These are phyloP conservation scores for Boleophthalmus pectinirostris DNA, from an alignment of 2,113 vertebrate genomes.

Conservation along the genomic window DNA sequence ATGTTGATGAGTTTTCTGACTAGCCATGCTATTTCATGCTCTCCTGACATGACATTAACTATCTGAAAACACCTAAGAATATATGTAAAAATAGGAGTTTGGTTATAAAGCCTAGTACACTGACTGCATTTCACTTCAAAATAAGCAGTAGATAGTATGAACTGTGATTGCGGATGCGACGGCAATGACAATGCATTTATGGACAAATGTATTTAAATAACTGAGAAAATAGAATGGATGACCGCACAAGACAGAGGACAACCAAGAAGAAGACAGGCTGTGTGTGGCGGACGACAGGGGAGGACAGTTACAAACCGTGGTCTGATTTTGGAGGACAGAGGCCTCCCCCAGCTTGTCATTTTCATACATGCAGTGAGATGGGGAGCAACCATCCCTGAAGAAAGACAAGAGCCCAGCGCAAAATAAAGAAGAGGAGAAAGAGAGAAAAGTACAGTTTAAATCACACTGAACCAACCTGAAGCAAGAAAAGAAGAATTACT, in stretches of 20 bases:
- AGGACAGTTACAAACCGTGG: constrained; percentile 98
- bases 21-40: constrained; percentile 66
- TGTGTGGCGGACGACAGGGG: constrained; percentile 52
- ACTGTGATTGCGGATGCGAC: constrained; percentile 42
- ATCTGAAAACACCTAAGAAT: constrained; percentile 15
- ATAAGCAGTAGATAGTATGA: constrained; percentile 11
- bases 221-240: constrained; percentile 84
- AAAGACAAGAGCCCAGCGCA: constrained; percentile 72
- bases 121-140: constrained; percentile 27
- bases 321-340: constrained; percentile 99
- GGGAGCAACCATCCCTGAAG: constrained; percentile 98
- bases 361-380: constrained; percentile 98
- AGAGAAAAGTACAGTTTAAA: constrained; percentile 88
- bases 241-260: constrained; percentile 74
- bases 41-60: constrained; percentile 27
- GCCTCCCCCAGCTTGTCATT: constrained; percentile 99
- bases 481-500: constrained; percentile 87
- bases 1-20: constrained; percentile 36
- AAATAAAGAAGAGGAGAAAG: constrained; percentile 61
- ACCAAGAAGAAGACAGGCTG: constrained; percentile 40
- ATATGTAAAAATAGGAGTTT: background rate
- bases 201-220: constrained; percentile 87
- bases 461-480: constrained; percentile 85
- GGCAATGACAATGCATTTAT: constrained; percentile 71
- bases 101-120: background rate